These are phyloP conservation scores for Agonopterix alstromeriana DNA, from an alignment of 2,888 invertebrate genomes.

Conservation along the genomic window DNA sequence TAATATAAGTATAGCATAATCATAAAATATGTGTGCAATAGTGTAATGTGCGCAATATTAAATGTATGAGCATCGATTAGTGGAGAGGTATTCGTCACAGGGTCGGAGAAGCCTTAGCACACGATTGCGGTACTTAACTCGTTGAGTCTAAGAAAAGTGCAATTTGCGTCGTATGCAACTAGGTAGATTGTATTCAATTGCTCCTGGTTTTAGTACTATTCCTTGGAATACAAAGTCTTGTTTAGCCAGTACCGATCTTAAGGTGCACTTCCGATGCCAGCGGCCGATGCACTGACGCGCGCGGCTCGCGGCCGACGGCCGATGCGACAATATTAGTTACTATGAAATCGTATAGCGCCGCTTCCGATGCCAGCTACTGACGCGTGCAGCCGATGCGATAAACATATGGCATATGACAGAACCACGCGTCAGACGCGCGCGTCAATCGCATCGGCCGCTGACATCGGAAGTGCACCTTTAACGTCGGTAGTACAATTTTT, in stretches of 20 bases:
- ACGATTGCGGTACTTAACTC: conserved; percentile 34
- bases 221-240: neutral
- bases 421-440: too few relatives aligned
- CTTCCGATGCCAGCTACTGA: too few relatives aligned
- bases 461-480: too few relatives aligned
- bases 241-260: neutral
- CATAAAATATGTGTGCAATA: conserved; percentile 65
- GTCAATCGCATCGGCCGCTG: too few relatives aligned
- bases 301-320: too few relatives aligned
- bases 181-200: conserved; percentile 6
- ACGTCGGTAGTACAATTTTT: neutral
- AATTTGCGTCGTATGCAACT: conserved; percentile 26
- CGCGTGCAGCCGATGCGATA: too few relatives aligned
- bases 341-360: too few relatives aligned
- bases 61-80: conserved; percentile 32
- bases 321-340: too few relatives aligned
- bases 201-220: neutral
- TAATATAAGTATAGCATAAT: conserved; percentile 56
- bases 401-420: too few relatives aligned
- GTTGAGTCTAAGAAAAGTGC: conserved; percentile 24
- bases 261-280: too few relatives aligned
- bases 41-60: conserved; percentile 21
- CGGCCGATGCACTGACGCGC: too few relatives aligned
- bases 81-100: conserved; percentile 39
- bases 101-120: conserved; percentile 50